phyloP scores from a whole-genome alignment of 2,888 invertebrate genomes.

The Crepidodera aurea region DNA sequence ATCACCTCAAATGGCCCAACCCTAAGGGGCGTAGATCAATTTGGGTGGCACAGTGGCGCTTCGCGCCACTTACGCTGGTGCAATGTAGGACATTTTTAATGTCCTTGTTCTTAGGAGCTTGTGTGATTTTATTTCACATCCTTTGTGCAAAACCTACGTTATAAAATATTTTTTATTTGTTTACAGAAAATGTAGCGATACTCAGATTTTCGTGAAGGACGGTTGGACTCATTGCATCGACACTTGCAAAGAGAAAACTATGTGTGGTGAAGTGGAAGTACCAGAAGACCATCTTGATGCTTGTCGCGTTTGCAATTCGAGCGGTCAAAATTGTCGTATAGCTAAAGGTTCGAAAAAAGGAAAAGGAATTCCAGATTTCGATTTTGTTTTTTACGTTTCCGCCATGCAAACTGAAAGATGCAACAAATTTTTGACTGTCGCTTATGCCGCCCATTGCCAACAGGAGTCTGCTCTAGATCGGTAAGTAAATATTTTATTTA shows the following conservation, averaged over 20 bases:
- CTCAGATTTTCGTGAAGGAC: conserved; percentile 86
- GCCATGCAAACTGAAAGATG: conserved; percentile 95
- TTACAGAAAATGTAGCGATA: conserved; percentile 85
- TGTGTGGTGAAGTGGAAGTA: conserved; percentile 95
- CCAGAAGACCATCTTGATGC: conserved; percentile 94
- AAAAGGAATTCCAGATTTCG: conserved; percentile 79
- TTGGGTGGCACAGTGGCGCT: too few relatives aligned
- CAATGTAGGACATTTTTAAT: too few relatives aligned
- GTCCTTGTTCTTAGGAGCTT: too few relatives aligned
- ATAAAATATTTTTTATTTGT: too few relatives aligned
- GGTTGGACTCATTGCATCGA: conserved; percentile 88
- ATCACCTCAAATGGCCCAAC: too few relatives aligned
- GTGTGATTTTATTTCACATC: too few relatives aligned
- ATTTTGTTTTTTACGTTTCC: conserved; percentile 97
- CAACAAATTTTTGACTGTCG: conserved; percentile 88
- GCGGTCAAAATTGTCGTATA: conserved; percentile 80
- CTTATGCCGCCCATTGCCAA: conserved; percentile 98
- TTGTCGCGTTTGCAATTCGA: conserved; percentile 87
- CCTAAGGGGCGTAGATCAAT: too few relatives aligned
- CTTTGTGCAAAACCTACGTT: too few relatives aligned
- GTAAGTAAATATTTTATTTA: too few relatives aligned
- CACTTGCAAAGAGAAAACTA: conserved; percentile 81
- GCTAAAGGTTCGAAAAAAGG: conserved; percentile 67
- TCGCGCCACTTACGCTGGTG: too few relatives aligned
- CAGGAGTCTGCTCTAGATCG: conserved; percentile 90